Conservation (phyloP, 2,797 vertebrate species). For the Lepidocolaptes lacrymiger region DNA sequence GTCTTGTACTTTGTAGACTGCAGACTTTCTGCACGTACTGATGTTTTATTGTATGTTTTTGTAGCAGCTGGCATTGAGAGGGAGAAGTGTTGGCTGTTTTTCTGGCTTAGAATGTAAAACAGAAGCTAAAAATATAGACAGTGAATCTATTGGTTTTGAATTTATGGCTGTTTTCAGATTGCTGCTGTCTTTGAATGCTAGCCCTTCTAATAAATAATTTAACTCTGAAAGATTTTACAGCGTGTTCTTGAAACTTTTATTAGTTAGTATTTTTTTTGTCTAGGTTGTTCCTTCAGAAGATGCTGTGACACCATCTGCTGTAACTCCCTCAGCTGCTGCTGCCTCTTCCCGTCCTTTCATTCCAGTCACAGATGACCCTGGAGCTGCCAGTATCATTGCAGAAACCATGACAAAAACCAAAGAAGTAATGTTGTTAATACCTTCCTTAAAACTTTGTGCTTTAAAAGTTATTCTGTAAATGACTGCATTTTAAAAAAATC, state of each 20-base stretch:
- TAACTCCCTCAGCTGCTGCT: slow-evolving; percentile 90
- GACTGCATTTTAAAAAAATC: neutral
- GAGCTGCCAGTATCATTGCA: slow-evolving; percentile 98
- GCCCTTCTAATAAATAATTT: neutral
- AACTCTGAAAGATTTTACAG: neutral
- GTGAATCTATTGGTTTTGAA: neutral
- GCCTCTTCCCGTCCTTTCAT: slow-evolving; percentile 96
- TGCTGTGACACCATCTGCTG: slow-evolving; percentile 91
- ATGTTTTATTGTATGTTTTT: neutral
- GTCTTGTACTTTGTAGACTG: neutral
- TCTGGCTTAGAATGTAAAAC: neutral
- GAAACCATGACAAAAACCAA: slow-evolving; percentile 99
- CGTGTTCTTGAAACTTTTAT: neutral
- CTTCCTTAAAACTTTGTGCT: neutral
- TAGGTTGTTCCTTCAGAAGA: slow-evolving; percentile 91
- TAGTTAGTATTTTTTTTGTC: neutral
- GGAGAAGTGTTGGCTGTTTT: neutral
- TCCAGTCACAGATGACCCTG: slow-evolving; percentile 96
- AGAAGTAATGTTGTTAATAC: slow-evolving; percentile 81
- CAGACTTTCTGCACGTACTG: neutral
- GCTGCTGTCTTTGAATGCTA: neutral
- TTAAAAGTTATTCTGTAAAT: neutral
- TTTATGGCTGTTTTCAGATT: neutral
- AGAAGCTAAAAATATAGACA: neutral
- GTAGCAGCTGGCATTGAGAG: neutral